phyloP scores from a whole-genome alignment of 1,140 invertebrate species.

The Venustaconcha ellipsiformis region DNA sequence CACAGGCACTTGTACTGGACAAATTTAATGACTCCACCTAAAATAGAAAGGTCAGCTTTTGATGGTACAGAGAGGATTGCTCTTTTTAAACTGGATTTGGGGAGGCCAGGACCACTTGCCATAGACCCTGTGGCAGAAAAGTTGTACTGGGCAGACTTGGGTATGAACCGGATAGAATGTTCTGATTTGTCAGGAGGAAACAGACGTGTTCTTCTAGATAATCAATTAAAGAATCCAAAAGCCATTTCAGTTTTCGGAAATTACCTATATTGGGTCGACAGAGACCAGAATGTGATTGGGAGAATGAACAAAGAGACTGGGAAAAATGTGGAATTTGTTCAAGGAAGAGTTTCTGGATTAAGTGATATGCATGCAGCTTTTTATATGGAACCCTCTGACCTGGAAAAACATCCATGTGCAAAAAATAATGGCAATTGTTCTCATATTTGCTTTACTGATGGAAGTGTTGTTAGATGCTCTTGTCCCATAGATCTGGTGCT shows the following conservation, averaged over 20 bases:
- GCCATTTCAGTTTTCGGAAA: conserved; percentile 92
- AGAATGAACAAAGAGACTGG: conserved; percentile 57
- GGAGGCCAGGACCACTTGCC: conserved; percentile 57
- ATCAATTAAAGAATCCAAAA: conserved; percentile 91
- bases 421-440: conserved; percentile 79
- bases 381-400: conserved; percentile 42
- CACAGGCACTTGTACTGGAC: conserved; percentile 85
- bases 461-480: conserved; percentile 70
- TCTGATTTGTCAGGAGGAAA: conserved; percentile 81
- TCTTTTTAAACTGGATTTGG: conserved; percentile 52
- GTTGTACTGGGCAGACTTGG: conserved; percentile 67
- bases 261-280: conserved; percentile 98
- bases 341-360: conserved; percentile 72
- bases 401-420: conserved; percentile 54
- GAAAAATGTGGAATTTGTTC: conserved; percentile 48
- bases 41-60: conserved; percentile 90
- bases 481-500: conserved; percentile 64
- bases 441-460: conserved; percentile 92
- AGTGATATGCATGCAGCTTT: conserved; percentile 74
- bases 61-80: conserved; percentile 59
- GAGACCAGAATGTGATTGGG: conserved; percentile 79
- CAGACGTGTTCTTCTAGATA: conserved; percentile 74
- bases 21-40: conserved; percentile 78
- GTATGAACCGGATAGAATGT: conserved; percentile 75
- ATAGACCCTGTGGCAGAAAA: conserved; percentile 54